phyloP scores from a whole-genome alignment of 1,140 invertebrate species.

The Propsilocerus akamusi region DNA sequence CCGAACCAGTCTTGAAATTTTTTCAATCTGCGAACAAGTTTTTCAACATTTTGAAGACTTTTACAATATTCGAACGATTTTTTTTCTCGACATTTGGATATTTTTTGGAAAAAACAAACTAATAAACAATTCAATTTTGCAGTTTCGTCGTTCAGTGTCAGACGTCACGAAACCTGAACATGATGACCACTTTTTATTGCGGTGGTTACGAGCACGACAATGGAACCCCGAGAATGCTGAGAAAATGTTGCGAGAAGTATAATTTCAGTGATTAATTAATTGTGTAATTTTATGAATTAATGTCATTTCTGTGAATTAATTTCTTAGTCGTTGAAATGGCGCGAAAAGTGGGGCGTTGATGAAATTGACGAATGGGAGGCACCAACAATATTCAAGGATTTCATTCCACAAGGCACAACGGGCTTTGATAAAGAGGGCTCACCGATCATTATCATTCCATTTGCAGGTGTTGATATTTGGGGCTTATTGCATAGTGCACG shows the following conservation, averaged over 20 bases:
- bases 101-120: no score
- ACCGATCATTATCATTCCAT: constrained; percentile 57
- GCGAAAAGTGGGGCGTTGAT: constrained; percentile 61
- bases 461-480: constrained; percentile 52
- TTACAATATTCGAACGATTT: no score
- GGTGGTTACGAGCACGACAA: constrained; percentile 70
- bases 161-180: constrained; percentile 48
- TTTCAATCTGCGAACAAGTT: no score
- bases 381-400: constrained; percentile 47
- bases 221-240: constrained; percentile 64
- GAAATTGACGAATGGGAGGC: constrained; percentile 40
- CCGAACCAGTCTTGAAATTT: no score
- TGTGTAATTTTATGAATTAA: background rate
- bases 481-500: constrained; percentile 60
- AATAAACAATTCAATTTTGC: no score
- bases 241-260: constrained; percentile 69
- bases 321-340: constrained; percentile 54
- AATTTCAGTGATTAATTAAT: constrained; percentile 21
- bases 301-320: constrained; percentile 6
- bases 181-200: constrained; percentile 56
- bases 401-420: constrained; percentile 53
- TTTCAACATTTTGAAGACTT: no score
- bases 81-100: no score
- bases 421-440: constrained; percentile 75
- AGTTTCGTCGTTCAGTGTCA: constrained; percentile 48